A percentile compares a stretch with the other conserved stretches of the same genome.
phyloP scores from a whole-genome alignment of 2,888 invertebrate species.

The Ochropacha duplaris region DNA sequence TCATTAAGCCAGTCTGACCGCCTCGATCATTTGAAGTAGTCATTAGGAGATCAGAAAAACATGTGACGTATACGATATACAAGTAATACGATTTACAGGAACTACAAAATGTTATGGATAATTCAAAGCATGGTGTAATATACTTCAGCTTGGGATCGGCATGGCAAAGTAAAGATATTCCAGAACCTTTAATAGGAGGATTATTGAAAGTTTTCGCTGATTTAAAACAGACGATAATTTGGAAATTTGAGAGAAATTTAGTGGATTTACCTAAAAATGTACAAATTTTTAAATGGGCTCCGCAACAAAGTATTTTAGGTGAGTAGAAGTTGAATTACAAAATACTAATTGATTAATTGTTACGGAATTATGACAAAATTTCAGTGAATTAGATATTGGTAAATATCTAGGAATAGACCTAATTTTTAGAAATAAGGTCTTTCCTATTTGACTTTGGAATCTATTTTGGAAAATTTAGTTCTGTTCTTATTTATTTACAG shows the following conservation, averaged over 20 bases:
- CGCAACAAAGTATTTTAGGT: constrained; percentile 65
- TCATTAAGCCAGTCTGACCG: not conserved
- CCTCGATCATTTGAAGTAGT: not conserved
- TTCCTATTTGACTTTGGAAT: no score
- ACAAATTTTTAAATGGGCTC: constrained; percentile 62
- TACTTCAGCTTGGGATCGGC: constrained; percentile 69
- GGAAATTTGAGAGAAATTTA: constrained; percentile 62
- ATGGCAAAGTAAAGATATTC: constrained; percentile 47
- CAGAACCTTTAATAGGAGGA: constrained; percentile 34
- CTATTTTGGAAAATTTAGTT: not conserved
- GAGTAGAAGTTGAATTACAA: constrained; percentile 14
- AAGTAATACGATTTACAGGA: constrained; percentile 29
- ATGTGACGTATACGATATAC: not conserved
- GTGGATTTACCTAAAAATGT: constrained; percentile 54
- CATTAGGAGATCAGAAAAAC: not conserved
- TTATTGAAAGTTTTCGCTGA: constrained; percentile 50
- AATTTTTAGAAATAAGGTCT: no score
- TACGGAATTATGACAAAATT: no score
- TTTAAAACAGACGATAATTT: constrained; percentile 60
- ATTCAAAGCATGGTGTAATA: constrained; percentile 57
- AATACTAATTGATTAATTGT: no score
- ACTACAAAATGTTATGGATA: constrained; percentile 55
- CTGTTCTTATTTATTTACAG: constrained; percentile 29
- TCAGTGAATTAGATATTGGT: no score
- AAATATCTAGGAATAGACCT: no score